Base-by-base conservation (phyloP, 2,888 invertebrate species). In the Drosophila setosimentum region DNA sequence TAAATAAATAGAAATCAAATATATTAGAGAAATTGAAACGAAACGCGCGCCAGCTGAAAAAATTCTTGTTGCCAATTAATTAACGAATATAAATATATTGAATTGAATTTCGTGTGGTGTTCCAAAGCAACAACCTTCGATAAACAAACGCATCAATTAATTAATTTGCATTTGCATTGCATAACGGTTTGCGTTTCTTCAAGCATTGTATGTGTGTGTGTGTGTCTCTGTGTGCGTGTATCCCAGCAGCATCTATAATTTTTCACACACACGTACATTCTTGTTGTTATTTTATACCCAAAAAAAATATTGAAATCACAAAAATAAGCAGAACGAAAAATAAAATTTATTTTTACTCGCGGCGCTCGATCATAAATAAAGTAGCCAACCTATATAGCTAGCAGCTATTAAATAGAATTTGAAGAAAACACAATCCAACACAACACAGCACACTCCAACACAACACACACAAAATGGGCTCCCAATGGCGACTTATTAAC, bases 401-500 rank as follows among this genome's bases (percentile, higher is more conserved):
- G 45, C 27, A 60, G 40, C 64, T 42, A 71, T 59, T 59, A 77
- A 66, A 50, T 37, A 32, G 33, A 66, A 51, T 76, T 63, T 29
- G 35, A 67, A 53, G 35, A 13, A 63, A 35, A 48, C 16, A 2
- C 45, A 45, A 24, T 2, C 24, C 45, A 45, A 45, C 45, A 45
- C 16, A 45, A 24, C 21, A 7, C 42, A 42, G 5, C 42, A 21
- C 16, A 45, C 45, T 45, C 21, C 24, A 45, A 45, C 16, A 27
- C 24, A 45, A 45, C 45, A 24, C 13, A 40, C 42, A 40, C 45
- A 73, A 33, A 45, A 92, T 92, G 92, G 91, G 83, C 62, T 78
- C 90, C 71, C 89, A 92, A 87, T 92, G 92, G 92, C 91, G 88
- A 69, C 55, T 76, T 74, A 92, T 92, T 68, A 92, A 92, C 77